Evolutionary conservation across 2,113 vertebrate species (phyloP), one percentile per base, ranked within the genome.

Genomic region (Opisthocomus hoazin): DNA sequence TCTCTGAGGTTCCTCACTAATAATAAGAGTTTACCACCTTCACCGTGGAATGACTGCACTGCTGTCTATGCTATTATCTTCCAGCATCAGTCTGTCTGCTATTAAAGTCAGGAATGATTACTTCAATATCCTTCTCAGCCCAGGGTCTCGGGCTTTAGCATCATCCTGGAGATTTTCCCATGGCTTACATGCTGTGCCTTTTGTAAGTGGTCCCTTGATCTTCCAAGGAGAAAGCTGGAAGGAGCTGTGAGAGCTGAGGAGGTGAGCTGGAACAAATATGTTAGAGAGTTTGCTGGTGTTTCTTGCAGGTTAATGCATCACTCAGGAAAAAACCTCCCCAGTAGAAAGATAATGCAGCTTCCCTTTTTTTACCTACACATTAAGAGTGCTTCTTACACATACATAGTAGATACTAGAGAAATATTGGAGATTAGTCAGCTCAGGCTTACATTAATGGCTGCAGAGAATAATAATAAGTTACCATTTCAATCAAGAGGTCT

Each of bases 331-430:
- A 96, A 79, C 37, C 43, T 64, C 64, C 69, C 36, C 51, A 90
- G 27, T 16, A 70, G 36, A 81, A 93, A 88, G 51, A 46, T 66
- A 93, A 85, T 78, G 58, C 37, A 78, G 17, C 36, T 88, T 88
- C 8, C 23, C 34, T 94, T 91, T 84, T 90, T 93, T 86, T 70
- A 66, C 37, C 32, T 80, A 36, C 58, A 80, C 39, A 78, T 76
- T 91, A 89, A 69, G 48, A 94, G 63, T 50, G 34, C 61, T 87
- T 73, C 76, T 91, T 85, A 50, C 26, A 91, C 69, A 87, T 65
- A 82, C 30, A 73, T 73, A 87, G 90, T 82, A 92, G 66, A 65
- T 76, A 69, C 48, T 76, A 84, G 80, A 95, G 61, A 95, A 96
- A 87, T 58, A 82, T 24, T 54, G 69, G 77, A 89, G 22, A 73